Evolutionary conservation across 2,888 invertebrate genomes (phyloP).

Genomic region (Acronicta leporina): DNA sequence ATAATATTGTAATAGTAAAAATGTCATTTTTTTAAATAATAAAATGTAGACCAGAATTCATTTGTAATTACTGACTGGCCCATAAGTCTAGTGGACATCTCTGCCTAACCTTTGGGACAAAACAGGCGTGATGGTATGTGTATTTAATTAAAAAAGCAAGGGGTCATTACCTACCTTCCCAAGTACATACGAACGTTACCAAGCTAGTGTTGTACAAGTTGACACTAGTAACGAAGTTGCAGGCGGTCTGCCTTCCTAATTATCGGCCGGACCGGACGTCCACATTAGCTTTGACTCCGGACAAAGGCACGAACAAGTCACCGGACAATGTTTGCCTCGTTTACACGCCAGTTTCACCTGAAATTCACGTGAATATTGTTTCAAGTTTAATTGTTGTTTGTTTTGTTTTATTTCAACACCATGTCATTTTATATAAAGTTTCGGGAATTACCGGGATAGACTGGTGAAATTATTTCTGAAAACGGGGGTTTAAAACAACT

Average conservation of each 20-base stretch:
- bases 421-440: too few relatives aligned
- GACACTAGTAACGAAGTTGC: slow-evolving; percentile 46
- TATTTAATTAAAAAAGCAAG: not conserved
- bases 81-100: too few relatives aligned
- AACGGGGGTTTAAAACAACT: too few relatives aligned
- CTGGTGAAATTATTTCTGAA: too few relatives aligned
- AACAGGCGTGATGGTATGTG: too few relatives aligned
- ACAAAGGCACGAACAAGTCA: slow-evolving; percentile 49
- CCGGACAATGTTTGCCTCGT: slow-evolving; percentile 25
- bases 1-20: too few relatives aligned
- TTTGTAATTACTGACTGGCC: too few relatives aligned
- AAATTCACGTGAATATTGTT: slow-evolving; percentile 34
- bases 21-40: too few relatives aligned
- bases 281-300: slow-evolving; percentile 60
- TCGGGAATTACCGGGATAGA: too few relatives aligned
- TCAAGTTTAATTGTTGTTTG: slow-evolving; percentile 38
- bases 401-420: slow-evolving; percentile 10
- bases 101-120: too few relatives aligned
- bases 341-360: slow-evolving; percentile 34
- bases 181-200: not conserved
- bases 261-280: slow-evolving; percentile 51
- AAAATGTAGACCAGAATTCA: too few relatives aligned
- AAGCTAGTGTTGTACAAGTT: slow-evolving; percentile 11
- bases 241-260: slow-evolving; percentile 56
- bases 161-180: not conserved